phyloP scores from a whole-genome alignment of 2,113 vertebrate species.

The Chlorodrepanis virens region DNA sequence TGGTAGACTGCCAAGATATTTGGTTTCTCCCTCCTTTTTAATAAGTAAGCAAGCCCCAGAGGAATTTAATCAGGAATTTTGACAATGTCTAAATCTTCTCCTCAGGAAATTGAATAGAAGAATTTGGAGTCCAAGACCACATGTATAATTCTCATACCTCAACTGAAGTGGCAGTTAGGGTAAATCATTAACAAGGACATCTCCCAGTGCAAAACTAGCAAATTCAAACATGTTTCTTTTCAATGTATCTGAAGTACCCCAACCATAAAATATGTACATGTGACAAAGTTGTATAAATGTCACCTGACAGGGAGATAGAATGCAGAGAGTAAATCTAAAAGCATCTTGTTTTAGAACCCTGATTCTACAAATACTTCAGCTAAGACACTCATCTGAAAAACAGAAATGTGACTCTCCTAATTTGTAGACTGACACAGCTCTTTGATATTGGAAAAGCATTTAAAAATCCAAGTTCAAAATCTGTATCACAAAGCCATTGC shows the following conservation, averaged over 20 bases:
- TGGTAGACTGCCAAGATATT: not conserved
- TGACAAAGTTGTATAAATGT: not conserved
- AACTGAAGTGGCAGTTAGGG: not conserved
- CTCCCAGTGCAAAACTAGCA: not conserved
- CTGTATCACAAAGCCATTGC: not conserved
- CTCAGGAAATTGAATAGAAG: not conserved
- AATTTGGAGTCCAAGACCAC: not conserved
- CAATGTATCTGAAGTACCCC: not conserved
- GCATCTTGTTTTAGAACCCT: not conserved
- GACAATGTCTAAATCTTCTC: not conserved
- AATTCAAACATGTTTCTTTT: not conserved
- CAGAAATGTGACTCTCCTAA: not conserved
- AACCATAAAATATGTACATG: not conserved
- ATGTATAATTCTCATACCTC: not conserved
- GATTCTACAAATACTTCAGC: not conserved
- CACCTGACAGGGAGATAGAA: not conserved
- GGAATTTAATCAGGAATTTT: not conserved
- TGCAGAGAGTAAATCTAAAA: not conserved
- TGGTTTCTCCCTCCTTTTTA: not conserved
- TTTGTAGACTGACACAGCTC: not conserved
- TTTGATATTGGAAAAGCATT: not conserved
- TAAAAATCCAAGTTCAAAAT: not conserved
- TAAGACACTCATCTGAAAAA: not conserved
- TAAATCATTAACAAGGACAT: not conserved
- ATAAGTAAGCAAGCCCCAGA: not conserved